Evolutionary conservation across 2,888 invertebrate species (phyloP), one percentile per base, ranked within the genome.

Genomic region (Chymomyza amoena): DNA sequence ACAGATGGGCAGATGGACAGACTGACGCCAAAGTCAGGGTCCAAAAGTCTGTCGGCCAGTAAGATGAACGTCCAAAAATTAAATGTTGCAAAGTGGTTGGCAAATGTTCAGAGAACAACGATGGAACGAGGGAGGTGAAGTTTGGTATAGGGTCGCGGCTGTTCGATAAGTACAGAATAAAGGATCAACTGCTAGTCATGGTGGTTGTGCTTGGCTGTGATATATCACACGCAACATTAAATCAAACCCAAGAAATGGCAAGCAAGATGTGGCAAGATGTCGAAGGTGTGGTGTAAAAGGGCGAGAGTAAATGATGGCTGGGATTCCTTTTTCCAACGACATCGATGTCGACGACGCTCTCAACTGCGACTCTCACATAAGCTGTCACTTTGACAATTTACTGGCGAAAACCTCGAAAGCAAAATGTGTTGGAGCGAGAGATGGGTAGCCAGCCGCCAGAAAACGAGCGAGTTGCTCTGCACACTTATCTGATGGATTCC

Each of bases 321-420:
- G 73, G 76, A 71, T 60, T 78, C 72, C 68, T 66, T 72, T 70
- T 52, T 28, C 73, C 20, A 72, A 69, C 71, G 71, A 70, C 70
- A n/a, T 69, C 72, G n/a, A 45, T 32, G 54, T 59, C 70, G 70
- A 61, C 18, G 50, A 45, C 50, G 25, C n/a, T 15, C 18, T 6
- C 50, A 13, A 61, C 45, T 16, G 7, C 61, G 25, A 70, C 76
- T 77, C 74, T 77, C 74, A 77, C 73, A 79, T 79, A 72, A 76
- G 77, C 83, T 90, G 90, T 87, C 89, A 84, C 83, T 85, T 83
- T 89, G 89, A 90, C 89, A 89, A 90, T 89, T 89, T 89, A 89
- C 85, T 86, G 82, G 79, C 82, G 71, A 76, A 78, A 18, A 61
- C 67, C 57, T 57, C 66, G 61, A 72, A 78, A 68, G 71, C 68